Evolutionary conservation across 2,113 vertebrate species (phyloP).

Genomic region (Garra rufa): DNA sequence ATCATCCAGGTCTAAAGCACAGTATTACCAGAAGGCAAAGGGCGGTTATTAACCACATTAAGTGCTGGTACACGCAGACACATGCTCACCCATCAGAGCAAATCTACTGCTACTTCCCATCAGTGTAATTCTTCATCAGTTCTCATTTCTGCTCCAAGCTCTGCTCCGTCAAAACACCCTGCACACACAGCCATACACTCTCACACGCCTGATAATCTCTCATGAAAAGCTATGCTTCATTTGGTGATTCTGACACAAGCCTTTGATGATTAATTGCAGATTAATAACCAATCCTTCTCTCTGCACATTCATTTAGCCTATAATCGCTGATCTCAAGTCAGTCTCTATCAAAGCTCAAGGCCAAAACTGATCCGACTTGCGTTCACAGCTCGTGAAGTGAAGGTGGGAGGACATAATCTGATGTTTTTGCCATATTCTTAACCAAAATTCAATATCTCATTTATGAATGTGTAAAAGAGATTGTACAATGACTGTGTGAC

Average conservation of each 20-base stretch:
- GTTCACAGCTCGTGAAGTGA: neutral
- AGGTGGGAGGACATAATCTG: neutral
- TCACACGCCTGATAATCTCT: conserved; percentile 9
- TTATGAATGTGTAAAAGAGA: neutral
- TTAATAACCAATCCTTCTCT: conserved; percentile 24
- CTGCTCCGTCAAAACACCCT: neutral
- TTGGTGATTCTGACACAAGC: conserved; percentile 25
- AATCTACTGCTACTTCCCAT: conserved; percentile 12
- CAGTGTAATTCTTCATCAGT: conserved; percentile 19
- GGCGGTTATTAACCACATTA: neutral
- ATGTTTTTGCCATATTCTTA: conserved; percentile 14
- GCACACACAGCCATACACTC: neutral
- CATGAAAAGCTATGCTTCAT: conserved; percentile 9
- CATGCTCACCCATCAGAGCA: neutral
- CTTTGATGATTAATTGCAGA: conserved; percentile 35
- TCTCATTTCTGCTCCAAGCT: neutral
- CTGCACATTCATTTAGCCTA: neutral
- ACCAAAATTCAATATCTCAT: neutral
- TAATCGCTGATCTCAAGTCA: conserved; percentile 6
- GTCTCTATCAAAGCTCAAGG: conserved; percentile 14
- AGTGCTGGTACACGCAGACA: neutral
- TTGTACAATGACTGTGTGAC: neutral
- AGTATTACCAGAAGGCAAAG: conserved; percentile 20
- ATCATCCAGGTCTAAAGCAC: neutral
- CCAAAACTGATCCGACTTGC: conserved; percentile 5